Evolutionary conservation across 1,140 invertebrate genomes (phyloP), one percentile per base, ranked within the genome.

Genomic region (Magallana gigas): DNA sequence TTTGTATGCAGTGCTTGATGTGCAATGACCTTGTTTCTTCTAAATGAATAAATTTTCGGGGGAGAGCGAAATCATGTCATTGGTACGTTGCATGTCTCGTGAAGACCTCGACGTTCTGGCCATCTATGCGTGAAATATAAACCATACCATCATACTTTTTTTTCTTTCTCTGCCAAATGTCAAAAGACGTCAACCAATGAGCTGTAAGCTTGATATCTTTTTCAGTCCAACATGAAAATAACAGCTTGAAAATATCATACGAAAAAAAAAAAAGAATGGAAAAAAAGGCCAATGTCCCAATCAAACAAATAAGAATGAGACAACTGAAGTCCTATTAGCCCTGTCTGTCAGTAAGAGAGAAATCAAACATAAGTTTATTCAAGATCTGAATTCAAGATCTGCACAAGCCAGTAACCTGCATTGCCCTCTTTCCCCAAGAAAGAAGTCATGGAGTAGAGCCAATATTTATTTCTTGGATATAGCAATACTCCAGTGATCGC

Each of bases 161-260:
- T 18, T 64, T 36, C 68, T 76, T 23, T 71, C 36, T 71, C 36
- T 76, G 18, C 8, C 36, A 29, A 71, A 71, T 29, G 23, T 29
- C 11, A 36, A 23, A 76, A 76, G 36, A 18, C 18, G 18, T 76
- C 12, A 8, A 29, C 23, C 68, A 76, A 76, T 76, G 18, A 71
- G 64, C 16, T 18, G 68, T 11, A 36, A 29, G 68, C 68, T 29
- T 48, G 8, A 76, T 23, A 23, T 71, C 18, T 71, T 23, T 29
- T 36, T 23, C 2, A 29, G 18, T 76, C 36, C 36, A 29, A 76
- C 68, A 36, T 76, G 68, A 76, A 12, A 76, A 76, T 36, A 29
- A 29, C 68, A 76, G 68, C 23, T 76, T 76, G 68, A 76, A 76
- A 76, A 76, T 29, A 29, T 76, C 68, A 76, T 76, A 23, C 68